Evolutionary conservation across 2,113 vertebrate species (phyloP).

Genomic region (Copsychus sechellarum): DNA sequence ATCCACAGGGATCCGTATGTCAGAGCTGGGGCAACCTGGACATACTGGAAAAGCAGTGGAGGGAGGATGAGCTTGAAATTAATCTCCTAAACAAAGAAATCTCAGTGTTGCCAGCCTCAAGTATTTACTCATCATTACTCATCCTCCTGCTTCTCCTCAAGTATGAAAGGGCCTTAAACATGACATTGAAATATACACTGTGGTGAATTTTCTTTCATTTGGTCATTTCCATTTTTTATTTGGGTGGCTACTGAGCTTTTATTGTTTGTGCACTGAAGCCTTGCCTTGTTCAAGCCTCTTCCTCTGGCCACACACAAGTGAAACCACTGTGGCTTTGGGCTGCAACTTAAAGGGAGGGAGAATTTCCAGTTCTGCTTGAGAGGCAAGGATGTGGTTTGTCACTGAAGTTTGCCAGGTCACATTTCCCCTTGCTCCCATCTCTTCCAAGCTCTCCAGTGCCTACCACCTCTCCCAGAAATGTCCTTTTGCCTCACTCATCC

Average conservation of each 20-base stretch:
- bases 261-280: background rate
- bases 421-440: background rate
- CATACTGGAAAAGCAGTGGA: background rate
- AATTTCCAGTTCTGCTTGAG: background rate
- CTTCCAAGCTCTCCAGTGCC: background rate
- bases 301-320: background rate
- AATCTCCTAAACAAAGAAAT: background rate
- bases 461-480: background rate
- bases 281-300: background rate
- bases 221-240: background rate
- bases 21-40: background rate
- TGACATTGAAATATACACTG: background rate
- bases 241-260: background rate
- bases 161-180: background rate
- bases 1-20: background rate
- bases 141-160: background rate
- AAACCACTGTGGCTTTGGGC: background rate
- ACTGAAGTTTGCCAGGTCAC: background rate
- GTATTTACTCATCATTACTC: background rate
- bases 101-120: background rate
- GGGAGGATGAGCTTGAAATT: background rate
- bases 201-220: background rate
- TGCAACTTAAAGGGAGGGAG: background rate
- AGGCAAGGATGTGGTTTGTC: background rate
- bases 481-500: background rate